Base-by-base conservation (phyloP, 2,797 vertebrate genomes). In the Sebastes matsubarae region DNA sequence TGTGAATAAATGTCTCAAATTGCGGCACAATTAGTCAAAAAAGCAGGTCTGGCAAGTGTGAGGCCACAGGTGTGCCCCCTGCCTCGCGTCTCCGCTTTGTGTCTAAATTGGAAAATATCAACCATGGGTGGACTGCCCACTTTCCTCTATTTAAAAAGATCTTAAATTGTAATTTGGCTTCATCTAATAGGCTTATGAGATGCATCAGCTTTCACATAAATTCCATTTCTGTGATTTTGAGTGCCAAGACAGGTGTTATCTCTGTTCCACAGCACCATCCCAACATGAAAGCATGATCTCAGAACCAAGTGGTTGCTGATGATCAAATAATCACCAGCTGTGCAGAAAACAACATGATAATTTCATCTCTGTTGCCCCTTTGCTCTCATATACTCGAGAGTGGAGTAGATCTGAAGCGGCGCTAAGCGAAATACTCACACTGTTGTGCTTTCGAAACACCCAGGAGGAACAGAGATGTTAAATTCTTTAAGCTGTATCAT, bases 281-380 rank as follows among this genome's bases (percentile, higher is more conserved):
- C n/a, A 42, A 89, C 85, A 85, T 84, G 54, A 86, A 86, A 87
- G 88, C 76, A 34, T 50, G 69, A 84, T 84, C 66, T 88, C 78
- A 75, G 72, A 87, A 79, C 70, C 75, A 52, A 88, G 82, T 82
- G 84, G 61, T 72, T 89, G 68, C 72, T 66, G 58, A 70, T 84
- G 84, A 92, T 89, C 87, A 88, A 88, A 92, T 84, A 77, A 79
- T 85, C 84, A 79, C 88, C 83, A 71, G 79, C 87, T 82, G 87
- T 60, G 88, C 59, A 63, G 59, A 77, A 83, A 86, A 87, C 69
- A 85, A 80, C 80, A 73, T 57, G 67, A 81, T 84, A 64, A 87
- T 91, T 83, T 82, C 68, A 81, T 87, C 83, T 66, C 72, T 67
- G 88, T 67, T 81, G 79, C 77, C 80, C 84, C 66, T 86, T 88